These are phyloP conservation scores for Falco columbarius DNA, from an alignment of 2,797 vertebrate genomes.

Conservation along the genomic window DNA sequence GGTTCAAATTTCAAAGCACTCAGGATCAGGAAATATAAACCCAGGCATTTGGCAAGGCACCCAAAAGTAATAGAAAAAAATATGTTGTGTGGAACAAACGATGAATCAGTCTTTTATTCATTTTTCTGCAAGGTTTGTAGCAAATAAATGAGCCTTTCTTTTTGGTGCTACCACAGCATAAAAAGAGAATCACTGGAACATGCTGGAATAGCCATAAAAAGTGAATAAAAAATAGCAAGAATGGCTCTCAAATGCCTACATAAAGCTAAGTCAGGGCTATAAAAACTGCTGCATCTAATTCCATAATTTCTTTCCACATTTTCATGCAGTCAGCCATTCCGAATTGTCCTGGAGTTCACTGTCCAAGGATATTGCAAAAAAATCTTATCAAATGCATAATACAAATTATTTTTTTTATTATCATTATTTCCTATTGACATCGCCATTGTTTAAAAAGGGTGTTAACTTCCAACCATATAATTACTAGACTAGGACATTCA, in stretches of 20 bases:
- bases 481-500: background rate
- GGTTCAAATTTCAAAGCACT: conserved; percentile 46
- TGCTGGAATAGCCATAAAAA: conserved; percentile 70
- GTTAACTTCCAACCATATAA: conserved; percentile 6
- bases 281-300: conserved; percentile 68
- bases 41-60: conserved; percentile 7
- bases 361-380: conserved; percentile 37
- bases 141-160: conserved; percentile 70
- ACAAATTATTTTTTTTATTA: background rate
- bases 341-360: conserved; percentile 53
- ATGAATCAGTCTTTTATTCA: conserved; percentile 69
- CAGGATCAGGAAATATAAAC: conserved; percentile 34
- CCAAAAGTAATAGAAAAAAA: conserved; percentile 52
- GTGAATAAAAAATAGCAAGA: conserved; percentile 71
- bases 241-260: conserved; percentile 69
- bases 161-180: conserved; percentile 71
- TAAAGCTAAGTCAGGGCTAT: conserved; percentile 70
- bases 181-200: conserved; percentile 70
- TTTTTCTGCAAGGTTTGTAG: conserved; percentile 70
- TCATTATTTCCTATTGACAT: background rate
- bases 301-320: conserved; percentile 48
- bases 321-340: conserved; percentile 64
- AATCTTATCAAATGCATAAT: background rate
- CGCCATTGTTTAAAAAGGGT: background rate
- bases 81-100: conserved; percentile 46